Conservation (phyloP, 2,797 vertebrate genomes). For the Muraenolepis orangiensis region DNA sequence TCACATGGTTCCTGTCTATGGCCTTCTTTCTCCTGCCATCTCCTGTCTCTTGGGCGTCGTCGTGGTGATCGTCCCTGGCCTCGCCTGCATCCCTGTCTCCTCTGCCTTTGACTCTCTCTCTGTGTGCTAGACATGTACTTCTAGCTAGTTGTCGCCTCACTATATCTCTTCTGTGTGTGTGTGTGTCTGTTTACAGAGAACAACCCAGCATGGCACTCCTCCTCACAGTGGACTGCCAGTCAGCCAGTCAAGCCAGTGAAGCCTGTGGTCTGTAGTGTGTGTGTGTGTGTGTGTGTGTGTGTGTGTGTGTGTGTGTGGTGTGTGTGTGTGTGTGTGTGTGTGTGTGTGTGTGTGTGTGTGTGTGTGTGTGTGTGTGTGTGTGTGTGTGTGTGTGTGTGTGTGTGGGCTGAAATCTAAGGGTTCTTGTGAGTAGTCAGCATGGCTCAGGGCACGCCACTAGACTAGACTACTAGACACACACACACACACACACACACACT, state of each 20-base stretch:
- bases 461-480: constrained; percentile 6
- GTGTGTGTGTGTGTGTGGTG: too few relatives aligned
- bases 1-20: too few relatives aligned
- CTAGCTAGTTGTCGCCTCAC: constrained; percentile 44
- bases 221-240: constrained; percentile 56
- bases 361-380: too few relatives aligned
- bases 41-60: background rate
- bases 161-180: constrained; percentile 48
- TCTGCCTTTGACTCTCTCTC: constrained; percentile 28
- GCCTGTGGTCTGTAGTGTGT: constrained; percentile 59
- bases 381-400: too few relatives aligned
- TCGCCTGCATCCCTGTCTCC: constrained; percentile 5
- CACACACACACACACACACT: constrained; percentile 38
- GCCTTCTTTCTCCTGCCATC: background rate
- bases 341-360: too few relatives aligned
- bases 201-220: constrained; percentile 46
- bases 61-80: background rate
- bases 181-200: constrained; percentile 51
- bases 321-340: too few relatives aligned
- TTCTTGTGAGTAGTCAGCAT: constrained; percentile 30
- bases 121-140: constrained; percentile 55
- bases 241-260: constrained; percentile 50
- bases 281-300: too few relatives aligned
- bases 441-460: constrained; percentile 61
- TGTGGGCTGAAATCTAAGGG: too few relatives aligned